Percentiles rank a stretch among this genome's conserved stretches.
phyloP scores from a whole-genome alignment of 2,797 vertebrate genomes.

The Tinamus major region DNA sequence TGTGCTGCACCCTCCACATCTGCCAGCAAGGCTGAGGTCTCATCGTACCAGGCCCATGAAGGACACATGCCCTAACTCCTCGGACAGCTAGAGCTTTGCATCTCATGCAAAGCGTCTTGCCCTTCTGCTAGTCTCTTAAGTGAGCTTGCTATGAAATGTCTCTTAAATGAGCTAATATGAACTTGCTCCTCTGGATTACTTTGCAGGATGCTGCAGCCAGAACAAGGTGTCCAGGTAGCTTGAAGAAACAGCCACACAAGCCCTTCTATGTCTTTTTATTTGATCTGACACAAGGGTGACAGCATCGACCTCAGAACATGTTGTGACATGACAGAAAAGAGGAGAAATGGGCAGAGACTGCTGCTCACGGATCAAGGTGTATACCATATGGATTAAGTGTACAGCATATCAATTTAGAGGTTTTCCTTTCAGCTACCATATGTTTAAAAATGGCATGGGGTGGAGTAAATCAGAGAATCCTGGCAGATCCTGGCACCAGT shows the following conservation, averaged over 20 bases:
- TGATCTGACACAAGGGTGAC: not conserved
- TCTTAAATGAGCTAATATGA: not conserved
- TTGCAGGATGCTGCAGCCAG: not conserved
- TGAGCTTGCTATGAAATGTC: not conserved
- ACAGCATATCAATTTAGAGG: not conserved
- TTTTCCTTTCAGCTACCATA: not conserved
- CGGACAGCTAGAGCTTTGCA: not conserved
- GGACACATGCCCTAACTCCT: not conserved
- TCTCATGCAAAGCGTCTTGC: not conserved
- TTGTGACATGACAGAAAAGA: not conserved
- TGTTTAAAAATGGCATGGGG: not conserved
- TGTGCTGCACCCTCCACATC: not conserved
- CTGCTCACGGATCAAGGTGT: not conserved
- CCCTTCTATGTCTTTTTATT: not conserved
- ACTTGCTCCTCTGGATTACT: not conserved
- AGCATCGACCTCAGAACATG: not conserved
- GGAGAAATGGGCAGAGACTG: not conserved
- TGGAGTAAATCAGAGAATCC: not conserved
- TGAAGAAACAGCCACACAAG: not conserved
- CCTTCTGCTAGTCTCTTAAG: not conserved
- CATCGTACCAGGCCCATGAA: not conserved
- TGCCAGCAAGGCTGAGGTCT: not conserved
- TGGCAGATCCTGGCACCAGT: not conserved
- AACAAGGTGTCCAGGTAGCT: not conserved
- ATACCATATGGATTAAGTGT: not conserved